These are phyloP conservation scores for Nomia melanderi DNA, from an alignment of 1,140 invertebrate species.

Conservation along the genomic window DNA sequence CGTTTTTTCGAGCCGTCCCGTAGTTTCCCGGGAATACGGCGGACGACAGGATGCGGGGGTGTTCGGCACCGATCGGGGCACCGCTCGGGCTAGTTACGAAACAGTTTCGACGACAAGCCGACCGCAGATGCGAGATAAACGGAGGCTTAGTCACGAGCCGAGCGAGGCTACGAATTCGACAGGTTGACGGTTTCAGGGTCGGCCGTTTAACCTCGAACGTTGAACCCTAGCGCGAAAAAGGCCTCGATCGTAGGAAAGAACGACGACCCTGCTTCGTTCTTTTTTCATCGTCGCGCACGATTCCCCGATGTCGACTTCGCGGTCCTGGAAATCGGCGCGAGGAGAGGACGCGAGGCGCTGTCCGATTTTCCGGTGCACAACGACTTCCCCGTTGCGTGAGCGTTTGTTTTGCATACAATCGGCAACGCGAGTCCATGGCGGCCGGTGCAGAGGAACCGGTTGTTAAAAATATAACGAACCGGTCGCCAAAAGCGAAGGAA, in stretches of 20 bases:
- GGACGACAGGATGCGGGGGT: constrained; percentile 2
- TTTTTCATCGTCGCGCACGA: not conserved
- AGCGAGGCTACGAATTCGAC: constrained; percentile 31
- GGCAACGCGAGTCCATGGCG: constrained; percentile 27
- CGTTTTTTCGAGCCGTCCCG: constrained; percentile 25
- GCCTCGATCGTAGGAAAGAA: not conserved
- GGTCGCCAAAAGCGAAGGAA: constrained; percentile 47
- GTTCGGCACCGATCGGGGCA: not conserved
- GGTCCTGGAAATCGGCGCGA: not conserved
- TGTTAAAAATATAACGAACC: constrained; percentile 54
- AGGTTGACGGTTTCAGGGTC: constrained; percentile 33
- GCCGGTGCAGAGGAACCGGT: constrained; percentile 9
- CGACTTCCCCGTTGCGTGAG: constrained; percentile 17
- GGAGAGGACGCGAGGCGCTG: not conserved
- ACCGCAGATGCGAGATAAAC: constrained; percentile 19
- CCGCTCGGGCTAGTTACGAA: constrained; percentile 23
- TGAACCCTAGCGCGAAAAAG: constrained; percentile 44
- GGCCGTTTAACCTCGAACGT: constrained; percentile 54
- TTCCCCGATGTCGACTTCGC: not conserved
- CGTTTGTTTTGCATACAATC: constrained; percentile 40
- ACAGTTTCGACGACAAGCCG: constrained; percentile 17
- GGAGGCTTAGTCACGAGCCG: constrained; percentile 17
- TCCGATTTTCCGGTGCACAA: constrained; percentile 2
- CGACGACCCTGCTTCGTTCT: no score
- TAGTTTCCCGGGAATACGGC: constrained; percentile 21